Conservation (phyloP, 2,888 invertebrate species). For the Agrochola lychnidis region DNA sequence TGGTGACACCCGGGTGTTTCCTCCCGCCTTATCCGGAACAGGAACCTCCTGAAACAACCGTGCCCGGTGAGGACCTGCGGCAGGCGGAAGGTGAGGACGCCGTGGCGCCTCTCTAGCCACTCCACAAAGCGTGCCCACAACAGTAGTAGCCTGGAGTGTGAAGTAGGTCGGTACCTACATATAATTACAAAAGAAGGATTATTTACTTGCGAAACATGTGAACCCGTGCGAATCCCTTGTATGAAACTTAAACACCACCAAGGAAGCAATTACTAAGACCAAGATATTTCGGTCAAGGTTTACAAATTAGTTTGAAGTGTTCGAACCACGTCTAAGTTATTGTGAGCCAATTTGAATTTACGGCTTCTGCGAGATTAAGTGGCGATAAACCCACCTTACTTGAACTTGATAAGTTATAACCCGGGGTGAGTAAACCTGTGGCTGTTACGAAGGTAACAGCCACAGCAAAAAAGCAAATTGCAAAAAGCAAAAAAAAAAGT, state of each 20-base stretch:
- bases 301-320: slow-evolving; percentile 22
- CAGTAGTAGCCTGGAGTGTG: too few relatives aligned
- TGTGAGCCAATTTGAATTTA: slow-evolving; percentile 57
- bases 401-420: slow-evolving; percentile 25
- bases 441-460: too few relatives aligned
- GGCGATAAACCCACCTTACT: slow-evolving; percentile 7
- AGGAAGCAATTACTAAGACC: slow-evolving; percentile 30
- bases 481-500: too few relatives aligned
- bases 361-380: slow-evolving; percentile 33
- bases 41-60: too few relatives aligned
- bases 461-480: too few relatives aligned
- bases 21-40: too few relatives aligned
- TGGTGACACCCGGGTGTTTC: too few relatives aligned
- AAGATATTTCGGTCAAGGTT: slow-evolving; percentile 20
- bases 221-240: not conserved
- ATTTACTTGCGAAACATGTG: not conserved
- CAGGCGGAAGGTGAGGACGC: too few relatives aligned
- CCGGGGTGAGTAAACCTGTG: not conserved
- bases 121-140: too few relatives aligned
- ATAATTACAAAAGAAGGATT: not conserved
- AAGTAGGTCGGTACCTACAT: not conserved
- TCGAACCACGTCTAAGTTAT: slow-evolving; percentile 46
- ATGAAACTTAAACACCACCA: not conserved
- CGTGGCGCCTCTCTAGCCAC: too few relatives aligned
- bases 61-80: too few relatives aligned